phyloP scores from a whole-genome alignment of 2,888 invertebrate species.

The Seira musarum region DNA sequence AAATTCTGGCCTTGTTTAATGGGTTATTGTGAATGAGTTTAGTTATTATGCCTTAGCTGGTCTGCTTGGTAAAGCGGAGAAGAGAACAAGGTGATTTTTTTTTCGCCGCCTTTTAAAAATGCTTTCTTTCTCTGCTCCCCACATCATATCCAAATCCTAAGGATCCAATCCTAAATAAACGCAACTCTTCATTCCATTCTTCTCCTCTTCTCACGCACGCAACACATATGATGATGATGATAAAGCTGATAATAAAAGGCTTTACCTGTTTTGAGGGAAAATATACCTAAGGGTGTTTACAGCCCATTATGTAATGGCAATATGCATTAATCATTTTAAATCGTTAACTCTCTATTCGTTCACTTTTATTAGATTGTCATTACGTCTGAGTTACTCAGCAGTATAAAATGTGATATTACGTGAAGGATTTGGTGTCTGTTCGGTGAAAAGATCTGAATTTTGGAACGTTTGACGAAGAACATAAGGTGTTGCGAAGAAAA shows the following conservation, averaged over 20 bases:
- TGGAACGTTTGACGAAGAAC: too few species aligned
- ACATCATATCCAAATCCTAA: neutral
- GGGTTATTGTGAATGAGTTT: neutral
- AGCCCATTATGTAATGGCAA: too few species aligned
- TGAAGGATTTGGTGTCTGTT: too few species aligned
- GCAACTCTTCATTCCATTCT: neutral
- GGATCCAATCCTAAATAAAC: neutral
- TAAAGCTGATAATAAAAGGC: neutral
- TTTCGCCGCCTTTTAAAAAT: constrained; percentile 37
- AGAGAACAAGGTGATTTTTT: constrained; percentile 34
- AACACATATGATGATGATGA: constrained; percentile 23
- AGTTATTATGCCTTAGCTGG: neutral
- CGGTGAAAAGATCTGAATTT: too few species aligned
- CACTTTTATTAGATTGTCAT: too few species aligned
- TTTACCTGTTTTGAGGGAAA: neutral
- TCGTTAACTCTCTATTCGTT: too few species aligned
- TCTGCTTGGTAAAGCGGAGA: neutral
- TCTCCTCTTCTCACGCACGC: neutral
- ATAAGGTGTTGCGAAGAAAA: constrained; percentile 15
- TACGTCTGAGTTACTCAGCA: too few species aligned
- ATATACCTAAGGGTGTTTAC: too few species aligned
- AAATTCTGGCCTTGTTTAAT: neutral
- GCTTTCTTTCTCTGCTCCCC: constrained; percentile 27
- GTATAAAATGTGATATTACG: too few species aligned
- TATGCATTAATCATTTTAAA: too few species aligned